Evolutionary conservation across 1,140 invertebrate species (phyloP).

Genomic region (Drosophila kanapiae): DNA sequence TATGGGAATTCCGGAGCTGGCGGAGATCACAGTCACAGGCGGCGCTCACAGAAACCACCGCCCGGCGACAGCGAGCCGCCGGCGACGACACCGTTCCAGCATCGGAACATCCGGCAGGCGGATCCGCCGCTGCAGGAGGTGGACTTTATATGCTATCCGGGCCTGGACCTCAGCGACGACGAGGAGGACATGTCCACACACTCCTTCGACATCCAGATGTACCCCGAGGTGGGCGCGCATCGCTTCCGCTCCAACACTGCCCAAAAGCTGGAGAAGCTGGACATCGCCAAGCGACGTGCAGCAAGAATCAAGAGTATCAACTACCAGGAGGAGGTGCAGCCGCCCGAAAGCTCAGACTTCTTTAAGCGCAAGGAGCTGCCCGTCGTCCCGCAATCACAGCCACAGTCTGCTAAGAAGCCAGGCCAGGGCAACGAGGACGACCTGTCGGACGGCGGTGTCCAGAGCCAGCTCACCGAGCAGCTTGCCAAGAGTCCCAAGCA

Average conservation of each 20-base stretch:
- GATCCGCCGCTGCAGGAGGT: slow-evolving; percentile 78
- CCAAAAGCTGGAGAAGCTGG: slow-evolving; percentile 94
- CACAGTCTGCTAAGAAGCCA: slow-evolving; percentile 83
- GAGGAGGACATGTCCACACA: slow-evolving; percentile 89
- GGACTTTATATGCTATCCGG: slow-evolving; percentile 90
- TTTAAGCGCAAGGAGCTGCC: slow-evolving; percentile 86
- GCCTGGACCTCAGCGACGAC: slow-evolving; percentile 91
- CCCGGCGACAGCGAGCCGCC: slow-evolving; percentile 14
- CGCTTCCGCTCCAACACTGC: slow-evolving; percentile 94
- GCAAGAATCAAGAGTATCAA: slow-evolving; percentile 92
- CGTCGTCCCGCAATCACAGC: slow-evolving; percentile 65
- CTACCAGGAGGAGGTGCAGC: slow-evolving; percentile 88
- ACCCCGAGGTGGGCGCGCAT: slow-evolving; percentile 91
- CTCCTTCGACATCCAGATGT: slow-evolving; percentile 90
- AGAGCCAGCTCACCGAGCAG: slow-evolving; percentile 90
- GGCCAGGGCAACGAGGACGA: slow-evolving; percentile 46
- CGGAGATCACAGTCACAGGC: slow-evolving; percentile 44
- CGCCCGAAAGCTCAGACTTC: slow-evolving; percentile 88
- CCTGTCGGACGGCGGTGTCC: slow-evolving; percentile 56
- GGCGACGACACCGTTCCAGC: neutral
- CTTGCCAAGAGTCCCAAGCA: slow-evolving; percentile 91
- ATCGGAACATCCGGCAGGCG: slow-evolving; percentile 27
- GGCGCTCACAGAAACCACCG: slow-evolving; percentile 67
- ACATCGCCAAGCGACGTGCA: slow-evolving; percentile 92
- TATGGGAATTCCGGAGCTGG: slow-evolving; percentile 58